Base-by-base conservation (phyloP, 2,113 vertebrate species). In the Baryphthengus martii region DNA sequence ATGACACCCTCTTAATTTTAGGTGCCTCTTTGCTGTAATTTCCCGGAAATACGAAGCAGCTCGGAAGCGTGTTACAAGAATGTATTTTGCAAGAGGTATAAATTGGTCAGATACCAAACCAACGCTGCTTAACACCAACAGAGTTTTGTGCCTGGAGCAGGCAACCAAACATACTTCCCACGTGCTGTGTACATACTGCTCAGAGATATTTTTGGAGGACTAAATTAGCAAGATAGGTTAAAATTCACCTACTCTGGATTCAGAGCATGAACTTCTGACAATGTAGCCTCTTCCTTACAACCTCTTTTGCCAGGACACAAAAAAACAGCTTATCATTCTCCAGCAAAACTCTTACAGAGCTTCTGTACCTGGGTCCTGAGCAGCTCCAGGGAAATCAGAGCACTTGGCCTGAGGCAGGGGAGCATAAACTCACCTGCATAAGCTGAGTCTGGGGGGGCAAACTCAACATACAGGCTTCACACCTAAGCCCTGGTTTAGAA, bases 141-240 rank as follows among this genome's bases (percentile, higher is more conserved):
- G 2, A 74, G 58, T 3, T 55, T 45, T 37, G 47, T 71, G 56
- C 91, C 73, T 45, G 61, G 0, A 74, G 52, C 42, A 42, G 1
- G 33, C 55, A 81, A 61, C 28, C 5, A 3, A 72, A 26, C 55
- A n/a, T 2, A 13, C 71, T 40, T 61, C 62, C 71, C 74, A 61
- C 23, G 3, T 4, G 83, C 59, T 33, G 49, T 0, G 0, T 4
- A 9, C 1, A 2, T 7, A 19, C 62, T 13, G 50, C 74, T 77
- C 33, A n/a, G 62, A 67, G 62, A 10, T 45, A 63, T 79, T 93
- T 92, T 17, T 68, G 25, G 66, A 79, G 44, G 24, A 28, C 53
- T 68, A 33, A 79, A 56, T n/a, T 45, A 72, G 35, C 62, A 72
- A 79, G 62, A 25, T 7, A 68, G 25, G 77, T 85, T 82, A 87